Conservation (phyloP, 2,113 vertebrate species). For the Leucopternis melanops region DNA sequence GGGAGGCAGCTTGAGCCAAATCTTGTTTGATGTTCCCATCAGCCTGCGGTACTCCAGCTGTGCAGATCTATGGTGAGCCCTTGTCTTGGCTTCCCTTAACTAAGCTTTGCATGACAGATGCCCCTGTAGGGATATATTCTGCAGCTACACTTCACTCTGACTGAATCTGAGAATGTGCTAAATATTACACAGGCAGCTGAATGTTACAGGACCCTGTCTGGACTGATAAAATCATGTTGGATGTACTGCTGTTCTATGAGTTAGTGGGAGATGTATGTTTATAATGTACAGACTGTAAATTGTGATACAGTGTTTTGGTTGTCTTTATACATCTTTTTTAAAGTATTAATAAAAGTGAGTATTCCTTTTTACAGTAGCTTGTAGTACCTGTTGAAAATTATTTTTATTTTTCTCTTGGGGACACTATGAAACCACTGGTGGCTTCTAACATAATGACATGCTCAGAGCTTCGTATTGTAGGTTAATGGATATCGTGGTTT, state of each 20-base stretch:
- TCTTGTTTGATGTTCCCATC: not conserved
- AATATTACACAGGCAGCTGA: not conserved
- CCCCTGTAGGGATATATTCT: not conserved
- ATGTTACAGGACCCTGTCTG: not conserved
- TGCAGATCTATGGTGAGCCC: not conserved
- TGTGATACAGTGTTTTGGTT: not conserved
- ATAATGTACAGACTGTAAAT: not conserved
- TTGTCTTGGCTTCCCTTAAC: not conserved
- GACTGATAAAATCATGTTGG: not conserved
- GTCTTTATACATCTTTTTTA: not conserved
- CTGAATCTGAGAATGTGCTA: not conserved
- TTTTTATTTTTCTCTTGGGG: not conserved
- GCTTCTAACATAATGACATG: not conserved
- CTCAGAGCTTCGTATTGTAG: not conserved
- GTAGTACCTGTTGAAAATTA: not conserved
- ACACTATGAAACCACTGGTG: not conserved
- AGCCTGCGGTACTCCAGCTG: not conserved
- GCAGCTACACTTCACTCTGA: not conserved
- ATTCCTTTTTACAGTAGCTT: not conserved
- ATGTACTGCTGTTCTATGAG: not conserved
- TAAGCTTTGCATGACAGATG: not conserved
- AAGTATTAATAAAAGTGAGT: constrained; percentile 25
- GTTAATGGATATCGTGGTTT: not conserved
- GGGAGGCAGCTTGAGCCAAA: not conserved
- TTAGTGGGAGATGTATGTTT: not conserved